Evolutionary conservation across 2,888 invertebrate genomes (phyloP).

Genomic region (Pardosa pseudoannulata): DNA sequence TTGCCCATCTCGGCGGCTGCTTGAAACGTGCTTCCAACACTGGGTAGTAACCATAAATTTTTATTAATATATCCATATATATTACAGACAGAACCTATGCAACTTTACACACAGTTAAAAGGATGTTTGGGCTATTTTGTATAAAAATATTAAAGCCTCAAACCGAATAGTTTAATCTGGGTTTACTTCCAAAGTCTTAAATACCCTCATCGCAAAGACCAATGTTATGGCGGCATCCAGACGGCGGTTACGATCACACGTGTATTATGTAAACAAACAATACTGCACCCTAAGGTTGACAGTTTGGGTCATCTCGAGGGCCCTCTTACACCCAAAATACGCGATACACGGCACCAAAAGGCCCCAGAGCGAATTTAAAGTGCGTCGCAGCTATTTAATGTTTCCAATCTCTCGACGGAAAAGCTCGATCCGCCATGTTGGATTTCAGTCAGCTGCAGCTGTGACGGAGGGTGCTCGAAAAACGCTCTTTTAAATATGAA

Average conservation of each 20-base stretch:
- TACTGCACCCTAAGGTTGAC: too few species aligned
- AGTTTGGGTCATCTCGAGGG: not conserved
- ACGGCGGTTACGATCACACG: not conserved
- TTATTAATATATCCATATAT: not conserved
- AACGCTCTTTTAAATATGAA: slow-evolving; percentile 30
- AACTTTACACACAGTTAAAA: not conserved
- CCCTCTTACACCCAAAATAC: too few species aligned
- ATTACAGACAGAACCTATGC: not conserved
- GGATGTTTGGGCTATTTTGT: slow-evolving; percentile 10
- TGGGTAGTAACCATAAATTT: not conserved
- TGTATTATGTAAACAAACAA: not conserved
- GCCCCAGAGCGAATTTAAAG: not conserved
- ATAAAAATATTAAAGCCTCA: not conserved
- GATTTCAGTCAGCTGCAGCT: slow-evolving; percentile 39
- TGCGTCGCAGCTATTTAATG: not conserved
- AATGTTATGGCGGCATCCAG: too few species aligned
- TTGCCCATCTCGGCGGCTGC: not conserved
- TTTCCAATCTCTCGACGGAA: not conserved
- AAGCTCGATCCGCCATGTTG: slow-evolving; percentile 58
- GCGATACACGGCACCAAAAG: too few species aligned
- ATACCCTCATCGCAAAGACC: too few species aligned
- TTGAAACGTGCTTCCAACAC: not conserved
- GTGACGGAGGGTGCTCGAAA: slow-evolving; percentile 28
- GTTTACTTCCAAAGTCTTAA: slow-evolving; percentile 20
- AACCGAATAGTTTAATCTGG: not conserved